These are phyloP conservation scores for Pomatorhinus ruficollis DNA, from an alignment of 2,113 vertebrate species.

Conservation along the genomic window DNA sequence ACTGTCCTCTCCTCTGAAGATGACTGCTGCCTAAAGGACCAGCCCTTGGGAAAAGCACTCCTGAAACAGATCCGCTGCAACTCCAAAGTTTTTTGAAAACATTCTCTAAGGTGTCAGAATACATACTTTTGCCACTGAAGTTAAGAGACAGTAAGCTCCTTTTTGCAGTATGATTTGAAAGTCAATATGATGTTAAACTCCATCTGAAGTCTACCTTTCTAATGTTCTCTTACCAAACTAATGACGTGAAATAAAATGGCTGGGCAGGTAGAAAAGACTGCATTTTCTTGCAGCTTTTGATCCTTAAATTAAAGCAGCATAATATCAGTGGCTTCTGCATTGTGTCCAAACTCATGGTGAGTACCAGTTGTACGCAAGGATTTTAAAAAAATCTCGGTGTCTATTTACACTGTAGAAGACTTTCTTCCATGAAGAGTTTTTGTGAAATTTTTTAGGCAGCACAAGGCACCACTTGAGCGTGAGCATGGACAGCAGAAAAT, in stretches of 20 bases:
- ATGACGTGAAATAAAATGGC: neutral
- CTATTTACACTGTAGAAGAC: neutral
- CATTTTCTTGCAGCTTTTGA: neutral
- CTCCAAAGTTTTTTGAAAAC: neutral
- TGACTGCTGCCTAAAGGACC: neutral
- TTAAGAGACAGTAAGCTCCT: neutral
- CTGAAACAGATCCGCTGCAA: neutral
- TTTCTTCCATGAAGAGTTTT: neutral
- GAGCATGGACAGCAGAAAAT: neutral
- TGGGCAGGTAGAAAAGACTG: neutral
- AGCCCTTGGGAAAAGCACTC: neutral
- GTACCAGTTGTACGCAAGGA: neutral
- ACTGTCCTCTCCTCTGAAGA: neutral
- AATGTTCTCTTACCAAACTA: neutral
- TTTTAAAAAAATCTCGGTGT: accelerated
- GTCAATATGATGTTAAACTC: neutral
- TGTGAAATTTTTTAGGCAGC: neutral
- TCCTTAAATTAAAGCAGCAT: neutral
- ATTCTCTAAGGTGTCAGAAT: neutral
- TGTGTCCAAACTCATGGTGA: neutral
- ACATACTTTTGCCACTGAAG: neutral
- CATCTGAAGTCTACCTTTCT: neutral
- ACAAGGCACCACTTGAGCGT: neutral
- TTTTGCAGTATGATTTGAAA: neutral
- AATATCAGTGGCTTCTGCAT: neutral